Base-by-base conservation (phyloP, 2,797 vertebrate genomes). In the Onychomys torridus region DNA sequence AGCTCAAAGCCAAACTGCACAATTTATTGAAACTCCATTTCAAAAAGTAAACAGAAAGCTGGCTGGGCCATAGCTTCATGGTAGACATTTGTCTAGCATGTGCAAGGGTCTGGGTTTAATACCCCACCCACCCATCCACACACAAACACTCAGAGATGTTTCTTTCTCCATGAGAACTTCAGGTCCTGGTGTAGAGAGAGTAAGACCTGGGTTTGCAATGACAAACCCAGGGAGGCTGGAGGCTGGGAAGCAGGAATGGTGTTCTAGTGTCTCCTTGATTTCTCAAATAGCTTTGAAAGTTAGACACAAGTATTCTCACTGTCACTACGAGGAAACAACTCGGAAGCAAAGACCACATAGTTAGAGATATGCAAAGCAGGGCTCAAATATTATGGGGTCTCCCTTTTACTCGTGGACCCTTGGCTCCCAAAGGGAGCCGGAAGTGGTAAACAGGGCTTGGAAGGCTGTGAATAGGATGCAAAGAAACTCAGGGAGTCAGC, bases 201-300 rank as follows among this genome's bases (percentile, higher is more conserved):
- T 21, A 37, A 11, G 57, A 4, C 90, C 61, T 25, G n/a, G n/a
- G n/a, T n/a, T 40, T 76, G 29, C 32, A 61, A 75, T 75, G 27
- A 69, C 77, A 55, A 52, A 21, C 7, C 19, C 67, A 78, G 86
- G 59, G 27, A 67, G 32, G 12, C 65, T 67, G 65, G n/a, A 78
- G n/a, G 40, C 8, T 43, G 40, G 52, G 59, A 77, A 86, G 37
- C n/a, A 91, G 16, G 96, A n/a, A 82, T 40, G 67, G 21, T 19
- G 29, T 71, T 87, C n/a, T 91, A 67, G 3, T 55, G 55, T 81
- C 16, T 76, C 43, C 32, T 71, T 81, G 75, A 8, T 81, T 95
- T 94, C 19, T 94, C 59, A 34, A 67, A 49, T 37, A 40, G 52
- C 69, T 57, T 78, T 81, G 57, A 81, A 77, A 95, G 49, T 95